These are phyloP conservation scores for Brachionus koreanus DNA, from an alignment of 1,140 invertebrate genomes.

Conservation along the genomic window DNA sequence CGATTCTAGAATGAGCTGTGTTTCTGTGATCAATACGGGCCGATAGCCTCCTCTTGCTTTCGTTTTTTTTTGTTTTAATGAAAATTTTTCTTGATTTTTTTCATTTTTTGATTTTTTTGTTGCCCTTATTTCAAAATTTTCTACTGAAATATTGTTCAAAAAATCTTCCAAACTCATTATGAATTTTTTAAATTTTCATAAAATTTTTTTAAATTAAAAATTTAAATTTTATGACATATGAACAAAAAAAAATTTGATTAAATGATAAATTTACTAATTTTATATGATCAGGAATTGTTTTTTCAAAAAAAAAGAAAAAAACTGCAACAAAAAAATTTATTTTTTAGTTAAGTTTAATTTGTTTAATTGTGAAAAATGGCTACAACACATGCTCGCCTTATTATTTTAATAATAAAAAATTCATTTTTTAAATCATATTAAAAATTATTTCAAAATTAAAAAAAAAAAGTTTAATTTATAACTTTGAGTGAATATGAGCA, in stretches of 20 bases:
- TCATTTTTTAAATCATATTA: too few species aligned
- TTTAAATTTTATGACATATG: too few species aligned
- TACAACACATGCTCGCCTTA: too few species aligned
- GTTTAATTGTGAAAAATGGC: too few species aligned
- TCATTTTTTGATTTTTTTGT: background rate
- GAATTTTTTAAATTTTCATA: background rate
- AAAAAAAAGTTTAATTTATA: background rate
- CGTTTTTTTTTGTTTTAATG: background rate
- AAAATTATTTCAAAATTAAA: background rate
- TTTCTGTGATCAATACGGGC: background rate
- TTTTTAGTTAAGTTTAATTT: too few species aligned
- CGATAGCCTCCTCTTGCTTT: conserved; percentile 4
- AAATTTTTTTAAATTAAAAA: background rate
- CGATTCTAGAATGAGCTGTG: background rate
- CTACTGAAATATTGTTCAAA: background rate
- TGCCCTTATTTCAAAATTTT: background rate
- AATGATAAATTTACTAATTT: too few species aligned
- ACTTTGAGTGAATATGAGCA: background rate
- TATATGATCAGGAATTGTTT: too few species aligned
- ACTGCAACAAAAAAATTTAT: too few species aligned
- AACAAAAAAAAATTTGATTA: too few species aligned
- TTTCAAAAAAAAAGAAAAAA: too few species aligned
- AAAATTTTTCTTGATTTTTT: background rate
- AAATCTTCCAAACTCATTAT: background rate
- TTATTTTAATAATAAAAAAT: too few species aligned